Percentiles rank a stretch among this genome's conserved stretches.
Conservation (phyloP, 2,797 vertebrate species). For the Phoebastria nigripes region DNA sequence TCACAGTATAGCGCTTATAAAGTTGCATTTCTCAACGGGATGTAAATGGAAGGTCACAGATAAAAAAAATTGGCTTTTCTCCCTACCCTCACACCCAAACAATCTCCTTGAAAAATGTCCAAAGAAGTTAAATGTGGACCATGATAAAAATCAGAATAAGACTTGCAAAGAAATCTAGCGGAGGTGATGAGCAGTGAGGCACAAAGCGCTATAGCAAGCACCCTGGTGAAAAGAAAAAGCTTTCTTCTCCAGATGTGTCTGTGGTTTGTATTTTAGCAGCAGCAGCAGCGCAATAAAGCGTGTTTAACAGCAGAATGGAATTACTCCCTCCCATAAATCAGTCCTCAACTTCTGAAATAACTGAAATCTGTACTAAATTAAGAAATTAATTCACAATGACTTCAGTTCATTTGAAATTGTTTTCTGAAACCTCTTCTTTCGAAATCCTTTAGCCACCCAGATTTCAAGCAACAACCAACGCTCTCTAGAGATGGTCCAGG, state of each 20-base stretch:
- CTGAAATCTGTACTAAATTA: conserved; percentile 7
- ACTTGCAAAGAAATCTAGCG: rapidly evolving
- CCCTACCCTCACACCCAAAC: not conserved
- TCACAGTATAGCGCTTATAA: rapidly evolving
- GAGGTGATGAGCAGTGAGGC: not conserved
- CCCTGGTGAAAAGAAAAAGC: not conserved
- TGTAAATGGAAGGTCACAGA: not conserved
- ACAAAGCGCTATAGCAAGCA: not conserved
- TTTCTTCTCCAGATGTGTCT: not conserved
- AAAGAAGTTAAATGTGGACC: not conserved
- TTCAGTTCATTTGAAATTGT: not conserved
- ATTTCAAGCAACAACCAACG: not conserved
- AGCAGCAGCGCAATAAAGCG: not conserved
- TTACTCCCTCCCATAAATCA: not conserved
- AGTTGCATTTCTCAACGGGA: not conserved
- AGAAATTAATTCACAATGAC: not conserved
- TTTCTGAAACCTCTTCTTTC: not conserved
- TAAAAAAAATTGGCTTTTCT: rapidly evolving
- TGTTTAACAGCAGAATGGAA: not conserved
- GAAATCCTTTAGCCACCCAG: not conserved
- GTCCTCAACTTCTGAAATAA: not conserved
- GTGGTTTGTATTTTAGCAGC: not conserved
- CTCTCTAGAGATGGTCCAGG: not conserved
- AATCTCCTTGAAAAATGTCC: not conserved
- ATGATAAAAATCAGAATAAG: not conserved